A percentile compares a stretch with the other conserved stretches of the same genome.
Evolutionary conservation across 2,888 invertebrate species (phyloP).

Genomic region (Tetramorium bicarinatum): DNA sequence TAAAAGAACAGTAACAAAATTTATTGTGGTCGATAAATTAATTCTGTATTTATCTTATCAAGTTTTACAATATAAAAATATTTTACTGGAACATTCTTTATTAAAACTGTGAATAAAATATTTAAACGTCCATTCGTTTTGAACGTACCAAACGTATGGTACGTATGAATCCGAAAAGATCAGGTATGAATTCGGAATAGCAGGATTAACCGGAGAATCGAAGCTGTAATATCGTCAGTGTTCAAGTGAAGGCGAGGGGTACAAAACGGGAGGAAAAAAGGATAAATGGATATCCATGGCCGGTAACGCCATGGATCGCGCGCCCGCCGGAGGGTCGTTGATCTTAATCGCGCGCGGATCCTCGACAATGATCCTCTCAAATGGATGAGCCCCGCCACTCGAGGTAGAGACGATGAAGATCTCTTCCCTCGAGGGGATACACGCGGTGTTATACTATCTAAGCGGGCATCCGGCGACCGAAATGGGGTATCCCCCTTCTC

Average conservation of each 20-base stretch:
- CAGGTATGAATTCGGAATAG: too few species aligned
- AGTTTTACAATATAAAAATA: not conserved
- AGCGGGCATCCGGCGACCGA: slow-evolving; percentile 39
- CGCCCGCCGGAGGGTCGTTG: slow-evolving; percentile 75
- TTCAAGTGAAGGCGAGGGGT: not conserved
- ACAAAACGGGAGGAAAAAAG: slow-evolving; percentile 52
- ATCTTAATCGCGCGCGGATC: slow-evolving; percentile 81
- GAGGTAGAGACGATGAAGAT: slow-evolving; percentile 74
- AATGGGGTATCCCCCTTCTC: slow-evolving; percentile 57
- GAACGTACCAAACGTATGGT: not conserved
- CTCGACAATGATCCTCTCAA: slow-evolving; percentile 83
- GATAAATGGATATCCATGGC: slow-evolving; percentile 59
- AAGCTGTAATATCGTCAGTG: not conserved
- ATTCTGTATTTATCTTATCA: not conserved
- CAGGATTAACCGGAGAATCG: not conserved
- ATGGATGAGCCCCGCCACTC: slow-evolving; percentile 82
- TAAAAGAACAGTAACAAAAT: not conserved
- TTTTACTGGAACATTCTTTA: not conserved
- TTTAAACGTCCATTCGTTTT: not conserved
- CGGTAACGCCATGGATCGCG: slow-evolving; percentile 70
- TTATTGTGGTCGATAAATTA: not conserved
- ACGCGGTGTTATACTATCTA: slow-evolving; percentile 64
- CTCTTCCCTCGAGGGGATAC: slow-evolving; percentile 78
- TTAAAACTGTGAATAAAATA: not conserved
- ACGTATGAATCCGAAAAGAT: too few species aligned